Base-by-base conservation (phyloP, 2,888 invertebrate genomes). In the Plebejus argus region DNA sequence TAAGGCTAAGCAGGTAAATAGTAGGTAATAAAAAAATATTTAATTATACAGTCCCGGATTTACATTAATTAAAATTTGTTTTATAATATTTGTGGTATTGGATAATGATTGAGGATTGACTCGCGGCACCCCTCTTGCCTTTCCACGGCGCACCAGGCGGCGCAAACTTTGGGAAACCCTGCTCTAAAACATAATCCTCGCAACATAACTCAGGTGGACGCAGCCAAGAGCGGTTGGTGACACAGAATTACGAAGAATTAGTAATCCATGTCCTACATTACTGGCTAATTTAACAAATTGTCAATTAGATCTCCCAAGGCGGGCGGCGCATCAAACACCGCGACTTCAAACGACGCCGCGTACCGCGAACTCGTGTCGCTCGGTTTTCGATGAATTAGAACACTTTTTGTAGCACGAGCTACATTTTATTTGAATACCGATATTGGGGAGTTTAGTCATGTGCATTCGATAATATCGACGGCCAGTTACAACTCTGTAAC, bases 281-380 rank as follows among this genome's bases (percentile, higher is more conserved):
- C 23, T 66, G 23, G 20, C 23, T 66, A 66, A 66, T 66, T 28
- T 28, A 66, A 66, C 20, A 66, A 66, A 66, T 28, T 28, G 66
- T 66, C 66, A 66, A 66, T 66, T 45, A 45, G 72, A 20, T 45
- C 72, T 49, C 76, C 53, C 53, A 35, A 79, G 82, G 79, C 81
- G 80, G 89, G 89, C 35, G 35, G 78, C 91, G 83, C 82, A 86
- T 91, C 92, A 93, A 93, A 93, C 80, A 83, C 78, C 66, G 66
- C 28, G 28, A 28, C 12, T 7, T 66, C 66, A 66, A 66, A 66
- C 18, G 28, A 61, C 61, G 23, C 61, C 23, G 12, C 61, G 8
- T 66, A 66, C 66, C 66, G 20, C 66, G 66, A 66, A 66, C 28
- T 33, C 28, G 66, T 28, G 66, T 66, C 66, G 28, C 23, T 33